phyloP scores from a whole-genome alignment of 2,797 vertebrate genomes.

The Borostomias antarcticus region DNA sequence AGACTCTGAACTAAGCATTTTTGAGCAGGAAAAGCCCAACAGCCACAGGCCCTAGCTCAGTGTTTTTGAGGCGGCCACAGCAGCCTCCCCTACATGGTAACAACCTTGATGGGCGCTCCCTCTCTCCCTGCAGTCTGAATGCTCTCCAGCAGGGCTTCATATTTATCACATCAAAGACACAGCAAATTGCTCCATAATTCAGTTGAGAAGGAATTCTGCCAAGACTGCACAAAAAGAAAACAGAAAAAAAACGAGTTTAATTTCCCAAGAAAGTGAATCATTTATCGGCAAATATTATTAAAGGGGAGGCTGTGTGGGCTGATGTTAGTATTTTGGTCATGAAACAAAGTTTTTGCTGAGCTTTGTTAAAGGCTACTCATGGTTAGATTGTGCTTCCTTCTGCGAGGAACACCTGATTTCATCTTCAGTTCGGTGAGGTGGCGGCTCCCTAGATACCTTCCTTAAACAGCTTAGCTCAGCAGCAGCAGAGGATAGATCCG shows the following conservation, averaged over 20 bases:
- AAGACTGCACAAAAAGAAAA: constrained; percentile 72
- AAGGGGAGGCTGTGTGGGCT: constrained; percentile 43
- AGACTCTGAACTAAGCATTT: constrained; percentile 76
- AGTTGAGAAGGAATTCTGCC: constrained; percentile 74
- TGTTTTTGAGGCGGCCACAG: constrained; percentile 4
- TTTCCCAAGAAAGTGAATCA: constrained; percentile 71
- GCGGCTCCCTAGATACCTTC: constrained; percentile 72
- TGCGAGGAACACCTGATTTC: constrained; percentile 80
- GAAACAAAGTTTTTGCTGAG: constrained; percentile 81
- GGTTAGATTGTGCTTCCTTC: constrained; percentile 65
- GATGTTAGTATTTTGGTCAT: constrained; percentile 57
- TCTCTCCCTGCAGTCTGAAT: constrained; percentile 63
- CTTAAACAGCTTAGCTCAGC: constrained; percentile 84
- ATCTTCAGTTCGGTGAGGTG: constrained; percentile 69
- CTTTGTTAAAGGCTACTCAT: constrained; percentile 60
- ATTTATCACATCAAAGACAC: constrained; percentile 77
- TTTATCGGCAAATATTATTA: constrained; percentile 79
- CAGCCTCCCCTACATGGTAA: constrained; percentile 23
- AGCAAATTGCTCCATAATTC: constrained; percentile 82
- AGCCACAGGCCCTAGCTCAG: constrained; percentile 46
- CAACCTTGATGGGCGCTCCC: constrained; percentile 54
- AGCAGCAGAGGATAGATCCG: constrained; percentile 59
- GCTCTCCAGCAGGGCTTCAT: constrained; percentile 67
- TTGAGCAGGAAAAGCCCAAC: constrained; percentile 69
- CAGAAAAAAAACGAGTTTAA: constrained; percentile 58